A percentile compares a stretch with the other conserved stretches of the same genome.
Conservation (phyloP, 1,140 invertebrate species). For the Arctopsyche grandis region DNA sequence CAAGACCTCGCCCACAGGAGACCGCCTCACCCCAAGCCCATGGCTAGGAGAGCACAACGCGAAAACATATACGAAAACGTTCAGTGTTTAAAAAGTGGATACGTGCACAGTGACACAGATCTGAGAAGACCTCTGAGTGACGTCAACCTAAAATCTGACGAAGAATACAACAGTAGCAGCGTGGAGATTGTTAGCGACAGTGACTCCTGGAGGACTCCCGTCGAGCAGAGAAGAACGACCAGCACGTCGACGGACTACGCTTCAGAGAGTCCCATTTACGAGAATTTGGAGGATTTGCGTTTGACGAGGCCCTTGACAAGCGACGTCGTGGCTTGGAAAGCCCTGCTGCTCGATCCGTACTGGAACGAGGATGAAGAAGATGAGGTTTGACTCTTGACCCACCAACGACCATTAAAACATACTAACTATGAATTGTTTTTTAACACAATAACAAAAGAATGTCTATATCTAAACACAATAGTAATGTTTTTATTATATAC, state of each 20-base stretch:
- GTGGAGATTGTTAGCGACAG: conserved; percentile 47
- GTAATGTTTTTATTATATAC: too few relatives aligned
- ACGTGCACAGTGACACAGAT: not conserved
- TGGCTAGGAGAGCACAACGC: not conserved
- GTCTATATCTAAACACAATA: too few relatives aligned
- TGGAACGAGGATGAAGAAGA: conserved; percentile 66
- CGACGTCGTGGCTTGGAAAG: conserved; percentile 65
- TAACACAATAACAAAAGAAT: too few relatives aligned
- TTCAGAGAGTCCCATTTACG: conserved; percentile 63
- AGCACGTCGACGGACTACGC: conserved; percentile 56
- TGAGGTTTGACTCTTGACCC: conserved; percentile 59
- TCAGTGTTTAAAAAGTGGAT: not conserved
- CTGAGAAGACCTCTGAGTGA: conserved; percentile 20
- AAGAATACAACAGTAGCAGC: conserved; percentile 19
- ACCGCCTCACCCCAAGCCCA: not conserved
- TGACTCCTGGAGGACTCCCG: conserved; percentile 41
- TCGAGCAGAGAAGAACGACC: conserved; percentile 57
- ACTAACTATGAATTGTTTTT: not conserved
- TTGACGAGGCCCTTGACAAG: conserved; percentile 58
- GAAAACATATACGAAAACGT: conserved; percentile 36
- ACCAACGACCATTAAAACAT: not conserved
- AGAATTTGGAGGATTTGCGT: conserved; percentile 56
- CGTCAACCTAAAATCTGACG: conserved; percentile 16
- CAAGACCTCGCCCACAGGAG: conserved; percentile 18
- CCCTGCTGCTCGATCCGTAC: conserved; percentile 61